Evolutionary conservation across 2,888 invertebrate genomes (phyloP), one percentile per base, ranked within the genome.

Genomic region (Galeruca laticollis): DNA sequence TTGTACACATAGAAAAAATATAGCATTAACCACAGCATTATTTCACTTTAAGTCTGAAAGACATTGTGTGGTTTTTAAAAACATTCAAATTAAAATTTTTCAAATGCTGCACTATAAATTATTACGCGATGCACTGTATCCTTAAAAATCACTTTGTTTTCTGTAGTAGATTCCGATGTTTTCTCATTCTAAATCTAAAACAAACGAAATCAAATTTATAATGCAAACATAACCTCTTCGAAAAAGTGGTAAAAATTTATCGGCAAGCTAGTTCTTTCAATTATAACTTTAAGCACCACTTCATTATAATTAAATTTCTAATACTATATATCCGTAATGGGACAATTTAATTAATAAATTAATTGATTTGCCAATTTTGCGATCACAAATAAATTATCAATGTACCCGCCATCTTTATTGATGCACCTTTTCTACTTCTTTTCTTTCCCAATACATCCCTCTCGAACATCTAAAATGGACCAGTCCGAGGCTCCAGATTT

Each of bases 351-450:
- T 63, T 33, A 47, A 47, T 43, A 26, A 60, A 57, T 60, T 59
- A 82, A 83, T 83, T 83, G 83, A 83, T 81, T 80, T 83, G 77
- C 83, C 83, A 82, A 84, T 84, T 83, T 84, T 80, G 84, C 84
- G 82, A 83, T 80, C 76, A 77, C 77, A 80, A 81, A 80, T 78
- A 80, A 81, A 79, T 80, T 82, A 83, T 84, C 83, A 83, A 80
- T 78, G 76, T 78, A 81, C 84, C 26, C 82, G 85, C 85, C 85
- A 85, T 85, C 84, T 85, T 85, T 83, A 80, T 81, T 79, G 81
- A 82, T 81, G 81, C 82, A 79, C 82, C 80, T 79, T 79, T 81
- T 83, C 47, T 47, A 15, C 47, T 47, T 47, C 47, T 81, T 80
- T 79, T 79, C 78, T 80, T 74, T 77, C 79, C 76, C 78, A 71